A percentile compares a stretch with the other conserved stretches of the same genome.
Evolutionary conservation across 2,113 vertebrate genomes (phyloP).

Genomic region (Petrocephalus zakoni): DNA sequence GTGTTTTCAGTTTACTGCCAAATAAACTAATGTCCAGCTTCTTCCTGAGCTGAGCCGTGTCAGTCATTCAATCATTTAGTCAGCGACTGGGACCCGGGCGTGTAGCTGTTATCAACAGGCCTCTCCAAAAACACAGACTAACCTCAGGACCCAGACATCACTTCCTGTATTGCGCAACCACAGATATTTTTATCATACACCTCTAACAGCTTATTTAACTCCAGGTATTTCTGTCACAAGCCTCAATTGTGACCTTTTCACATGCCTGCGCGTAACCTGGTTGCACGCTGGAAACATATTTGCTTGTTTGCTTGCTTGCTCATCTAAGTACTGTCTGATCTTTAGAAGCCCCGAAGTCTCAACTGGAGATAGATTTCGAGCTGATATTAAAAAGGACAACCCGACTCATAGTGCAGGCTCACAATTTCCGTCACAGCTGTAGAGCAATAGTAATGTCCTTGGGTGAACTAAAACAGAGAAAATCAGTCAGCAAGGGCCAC

Average conservation of each 20-base stretch:
- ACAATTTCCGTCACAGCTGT: neutral
- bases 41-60: neutral
- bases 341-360: neutral
- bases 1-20: neutral
- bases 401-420: neutral
- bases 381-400: neutral
- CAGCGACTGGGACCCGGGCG: neutral
- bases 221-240: neutral
- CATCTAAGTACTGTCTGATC: neutral
- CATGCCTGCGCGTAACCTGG: slow-evolving; percentile 23
- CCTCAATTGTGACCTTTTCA: slow-evolving; percentile 11
- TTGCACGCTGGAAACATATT: slow-evolving; percentile 4
- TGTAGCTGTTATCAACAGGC: neutral
- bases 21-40: neutral
- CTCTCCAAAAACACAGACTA: neutral
- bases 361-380: neutral
- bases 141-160: neutral
- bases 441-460: neutral
- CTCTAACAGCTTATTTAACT: neutral
- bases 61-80: neutral
- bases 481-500: neutral
- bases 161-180: slow-evolving; percentile 7
- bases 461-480: neutral
- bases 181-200: slow-evolving; percentile 8
- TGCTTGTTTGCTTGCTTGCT: neutral